phyloP scores from a whole-genome alignment of 2,888 invertebrate genomes.

The Lasioglossum calceatum region DNA sequence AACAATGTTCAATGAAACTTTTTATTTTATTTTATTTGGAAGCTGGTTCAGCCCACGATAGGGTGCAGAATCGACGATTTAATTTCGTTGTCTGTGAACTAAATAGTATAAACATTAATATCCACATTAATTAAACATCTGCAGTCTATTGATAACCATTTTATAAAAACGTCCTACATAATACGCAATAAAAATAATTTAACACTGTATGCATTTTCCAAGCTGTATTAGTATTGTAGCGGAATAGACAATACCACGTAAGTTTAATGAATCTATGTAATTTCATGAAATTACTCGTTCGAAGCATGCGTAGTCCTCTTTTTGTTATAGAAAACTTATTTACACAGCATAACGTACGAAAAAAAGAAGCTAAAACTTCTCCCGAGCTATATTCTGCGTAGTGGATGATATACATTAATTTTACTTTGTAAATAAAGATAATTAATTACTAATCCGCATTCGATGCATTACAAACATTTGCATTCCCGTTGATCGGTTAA shows the following conservation, averaged over 20 bases:
- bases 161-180: conserved; percentile 48
- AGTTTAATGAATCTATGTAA: conserved; percentile 4
- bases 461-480: neutral
- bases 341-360: conserved; percentile 10
- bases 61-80: neutral
- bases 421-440: conserved; percentile 60
- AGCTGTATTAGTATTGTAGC: conserved; percentile 6
- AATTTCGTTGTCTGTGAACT: neutral
- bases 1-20: neutral
- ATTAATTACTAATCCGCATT: conserved; percentile 39
- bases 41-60: neutral
- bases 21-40: neutral
- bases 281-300: conserved; percentile 25
- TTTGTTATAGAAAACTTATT: conserved; percentile 34
- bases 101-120: neutral
- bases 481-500: neutral
- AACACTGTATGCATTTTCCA: conserved; percentile 23
- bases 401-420: conserved; percentile 26
- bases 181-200: conserved; percentile 46
- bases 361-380: conserved; percentile 16
- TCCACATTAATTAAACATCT: neutral
- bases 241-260: conserved; percentile 34
- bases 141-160: conserved; percentile 31
- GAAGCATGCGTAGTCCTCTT: conserved; percentile 42
- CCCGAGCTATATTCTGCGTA: conserved; percentile 33